Conservation (phyloP, 2,888 invertebrate genomes). For the Spicauda simplicius region DNA sequence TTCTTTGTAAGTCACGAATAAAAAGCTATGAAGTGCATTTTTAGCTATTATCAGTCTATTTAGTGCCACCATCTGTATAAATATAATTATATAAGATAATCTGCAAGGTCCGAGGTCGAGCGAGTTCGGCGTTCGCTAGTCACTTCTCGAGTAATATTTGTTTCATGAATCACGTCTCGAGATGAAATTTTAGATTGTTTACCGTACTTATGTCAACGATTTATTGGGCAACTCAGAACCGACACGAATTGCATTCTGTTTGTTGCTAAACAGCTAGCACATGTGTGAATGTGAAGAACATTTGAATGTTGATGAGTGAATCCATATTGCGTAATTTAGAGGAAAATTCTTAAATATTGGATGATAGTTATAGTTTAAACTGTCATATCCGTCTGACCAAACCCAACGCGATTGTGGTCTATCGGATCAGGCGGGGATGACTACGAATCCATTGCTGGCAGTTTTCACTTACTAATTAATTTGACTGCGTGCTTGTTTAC, state of each 20-base stretch:
- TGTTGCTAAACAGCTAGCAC: constrained; percentile 27
- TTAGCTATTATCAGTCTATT: neutral
- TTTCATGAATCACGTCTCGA: constrained; percentile 57
- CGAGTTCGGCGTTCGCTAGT: constrained; percentile 38
- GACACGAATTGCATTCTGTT: constrained; percentile 30
- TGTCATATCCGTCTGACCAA: too few species aligned
- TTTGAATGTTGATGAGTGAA: constrained; percentile 6
- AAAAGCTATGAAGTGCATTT: neutral
- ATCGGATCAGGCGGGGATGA: too few species aligned
- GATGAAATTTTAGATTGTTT: constrained; percentile 44
- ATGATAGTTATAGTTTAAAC: too few species aligned
- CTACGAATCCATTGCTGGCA: too few species aligned
- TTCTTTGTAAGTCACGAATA: too few species aligned
- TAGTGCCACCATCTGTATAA: neutral
- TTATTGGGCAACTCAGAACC: constrained; percentile 27
- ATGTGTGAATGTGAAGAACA: neutral
- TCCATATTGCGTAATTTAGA: constrained; percentile 3
- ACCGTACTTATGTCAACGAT: constrained; percentile 36
- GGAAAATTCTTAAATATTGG: too few species aligned
- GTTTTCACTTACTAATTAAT: too few species aligned
- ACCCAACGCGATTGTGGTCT: too few species aligned
- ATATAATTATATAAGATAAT: constrained; percentile 51
- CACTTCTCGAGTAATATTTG: constrained; percentile 49
- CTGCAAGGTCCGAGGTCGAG: constrained; percentile 55
- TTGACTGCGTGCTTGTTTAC: too few species aligned